Conservation (phyloP, 2,888 invertebrate genomes). For the Deilephila porcellus region DNA sequence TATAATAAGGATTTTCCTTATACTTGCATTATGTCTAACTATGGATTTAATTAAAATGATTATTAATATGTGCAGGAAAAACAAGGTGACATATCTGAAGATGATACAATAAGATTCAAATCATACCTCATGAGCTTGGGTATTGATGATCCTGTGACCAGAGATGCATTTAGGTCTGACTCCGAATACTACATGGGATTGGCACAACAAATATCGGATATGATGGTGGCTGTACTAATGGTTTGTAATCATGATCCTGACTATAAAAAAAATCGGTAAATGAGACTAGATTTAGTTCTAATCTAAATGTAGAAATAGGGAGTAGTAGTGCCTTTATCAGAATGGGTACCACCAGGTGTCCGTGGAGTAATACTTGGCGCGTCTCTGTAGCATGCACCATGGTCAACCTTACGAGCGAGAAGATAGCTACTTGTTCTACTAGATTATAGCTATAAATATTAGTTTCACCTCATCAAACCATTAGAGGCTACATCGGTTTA, state of each 20-base stretch:
- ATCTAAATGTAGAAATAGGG: too few relatives aligned
- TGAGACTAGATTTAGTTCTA: too few relatives aligned
- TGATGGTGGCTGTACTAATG: conserved; percentile 92
- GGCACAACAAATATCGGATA: conserved; percentile 93
- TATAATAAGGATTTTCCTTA: too few relatives aligned
- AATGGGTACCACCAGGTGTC: too few relatives aligned
- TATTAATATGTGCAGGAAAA: conserved; percentile 87
- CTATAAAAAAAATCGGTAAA: not conserved
- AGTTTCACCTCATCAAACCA: too few relatives aligned
- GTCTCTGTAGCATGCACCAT: too few relatives aligned
- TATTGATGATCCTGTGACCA: conserved; percentile 98
- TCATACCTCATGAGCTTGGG: conserved; percentile 98
- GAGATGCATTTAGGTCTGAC: conserved; percentile 94
- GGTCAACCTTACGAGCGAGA: too few relatives aligned
- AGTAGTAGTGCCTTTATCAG: too few relatives aligned
- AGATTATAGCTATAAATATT: too few relatives aligned
- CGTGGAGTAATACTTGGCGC: too few relatives aligned
- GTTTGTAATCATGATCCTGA: conserved; percentile 71
- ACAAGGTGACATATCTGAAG: conserved; percentile 97
- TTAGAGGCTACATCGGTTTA: too few relatives aligned
- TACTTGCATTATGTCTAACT: not conserved
- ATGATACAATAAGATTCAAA: conserved; percentile 98
- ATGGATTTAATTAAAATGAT: not conserved
- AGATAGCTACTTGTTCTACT: too few relatives aligned
- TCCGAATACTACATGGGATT: conserved; percentile 93